A percentile compares a stretch with the other conserved stretches of the same genome.
These are phyloP conservation scores for Cheilosia variabilis DNA, from an alignment of 2,888 invertebrate species.

Conservation along the genomic window DNA sequence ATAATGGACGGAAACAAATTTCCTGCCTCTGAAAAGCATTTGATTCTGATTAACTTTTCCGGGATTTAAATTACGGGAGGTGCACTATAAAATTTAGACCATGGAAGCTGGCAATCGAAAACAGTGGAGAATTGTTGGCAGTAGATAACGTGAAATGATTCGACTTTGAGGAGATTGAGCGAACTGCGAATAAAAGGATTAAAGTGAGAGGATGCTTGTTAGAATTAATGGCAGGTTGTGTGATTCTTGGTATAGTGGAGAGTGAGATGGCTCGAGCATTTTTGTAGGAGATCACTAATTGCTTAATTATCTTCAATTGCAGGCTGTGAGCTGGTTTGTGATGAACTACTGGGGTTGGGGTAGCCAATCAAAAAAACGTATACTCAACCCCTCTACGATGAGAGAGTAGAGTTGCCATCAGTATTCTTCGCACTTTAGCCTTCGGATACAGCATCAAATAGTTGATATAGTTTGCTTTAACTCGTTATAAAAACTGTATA, in stretches of 20 bases:
- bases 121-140: neutral
- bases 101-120: neutral
- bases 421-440: too few relatives aligned
- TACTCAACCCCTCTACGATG: too few relatives aligned
- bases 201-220: conserved; percentile 32
- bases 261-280: too few relatives aligned
- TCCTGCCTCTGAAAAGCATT: conserved; percentile 63
- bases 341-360: too few relatives aligned
- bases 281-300: too few relatives aligned
- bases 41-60: conserved; percentile 69
- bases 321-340: too few relatives aligned
- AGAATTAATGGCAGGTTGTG: conserved; percentile 12
- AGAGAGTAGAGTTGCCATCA: too few relatives aligned
- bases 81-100: neutral
- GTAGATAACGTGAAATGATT: conserved; percentile 10
- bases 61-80: conserved; percentile 31
- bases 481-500: too few relatives aligned
- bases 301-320: too few relatives aligned
- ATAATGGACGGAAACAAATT: conserved; percentile 55
- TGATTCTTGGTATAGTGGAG: neutral
- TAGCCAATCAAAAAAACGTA: too few relatives aligned
- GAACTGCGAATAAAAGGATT: conserved; percentile 32
- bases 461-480: too few relatives aligned
- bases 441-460: too few relatives aligned
- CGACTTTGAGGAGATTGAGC: neutral